Percentiles rank a stretch among this genome's conserved stretches.
phyloP scores from a whole-genome alignment of 2,888 invertebrate species.

The Zaprionus lineosus region DNA sequence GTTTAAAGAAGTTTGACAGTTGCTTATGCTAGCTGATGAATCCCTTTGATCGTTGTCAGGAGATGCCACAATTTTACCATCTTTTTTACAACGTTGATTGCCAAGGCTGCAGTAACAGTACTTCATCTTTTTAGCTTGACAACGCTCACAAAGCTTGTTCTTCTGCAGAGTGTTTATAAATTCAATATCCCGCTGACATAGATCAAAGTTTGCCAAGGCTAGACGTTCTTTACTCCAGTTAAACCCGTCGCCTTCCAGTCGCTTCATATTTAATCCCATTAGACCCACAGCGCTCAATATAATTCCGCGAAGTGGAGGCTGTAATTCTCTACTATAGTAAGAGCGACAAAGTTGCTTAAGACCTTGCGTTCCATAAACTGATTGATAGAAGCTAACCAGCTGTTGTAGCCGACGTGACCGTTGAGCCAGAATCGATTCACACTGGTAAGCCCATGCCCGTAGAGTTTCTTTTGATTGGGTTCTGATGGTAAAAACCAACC shows the following conservation, averaged over 20 bases:
- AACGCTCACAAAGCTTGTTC: conserved; percentile 83
- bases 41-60: conserved; percentile 5
- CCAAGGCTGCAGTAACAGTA: conserved; percentile 77
- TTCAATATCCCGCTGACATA: conserved; percentile 85
- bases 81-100: conserved; percentile 66
- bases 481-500: conserved; percentile 81
- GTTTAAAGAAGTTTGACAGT: conserved; percentile 78
- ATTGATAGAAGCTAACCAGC: conserved; percentile 86
- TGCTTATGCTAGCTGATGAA: conserved; percentile 81
- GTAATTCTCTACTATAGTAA: conserved; percentile 78
- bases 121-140: conserved; percentile 75
- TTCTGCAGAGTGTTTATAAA: conserved; percentile 84
- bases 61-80: conserved; percentile 8
- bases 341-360: conserved; percentile 84
- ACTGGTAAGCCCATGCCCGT: conserved; percentile 84
- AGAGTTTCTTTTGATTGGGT: conserved; percentile 84
- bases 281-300: conserved; percentile 85
- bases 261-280: conserved; percentile 81
- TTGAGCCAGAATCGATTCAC: conserved; percentile 85
- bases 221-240: conserved; percentile 87
- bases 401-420: conserved; percentile 86
- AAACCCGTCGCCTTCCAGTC: conserved; percentile 83
- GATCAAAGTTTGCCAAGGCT: conserved; percentile 84
- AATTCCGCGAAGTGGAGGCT: conserved; percentile 84
- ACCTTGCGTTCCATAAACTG: conserved; percentile 86